These are phyloP conservation scores for Argyra leucocephala DNA, from an alignment of 2,888 invertebrate species.

Conservation along the genomic window DNA sequence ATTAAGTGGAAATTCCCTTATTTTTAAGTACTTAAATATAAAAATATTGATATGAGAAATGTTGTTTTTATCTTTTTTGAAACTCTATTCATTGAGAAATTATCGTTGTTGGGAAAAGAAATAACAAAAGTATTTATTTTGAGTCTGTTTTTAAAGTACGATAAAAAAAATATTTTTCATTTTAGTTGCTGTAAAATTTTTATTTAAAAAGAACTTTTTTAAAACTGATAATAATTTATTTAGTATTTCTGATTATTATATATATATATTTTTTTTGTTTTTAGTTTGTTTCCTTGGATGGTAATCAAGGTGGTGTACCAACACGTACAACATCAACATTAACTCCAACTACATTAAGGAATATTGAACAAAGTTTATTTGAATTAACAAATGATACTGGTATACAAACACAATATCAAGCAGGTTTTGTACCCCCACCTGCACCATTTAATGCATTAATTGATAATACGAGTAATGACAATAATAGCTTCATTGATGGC, in stretches of 20 bases:
- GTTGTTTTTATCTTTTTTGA: no score
- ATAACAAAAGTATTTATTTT: no score
- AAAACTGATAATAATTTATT: neutral
- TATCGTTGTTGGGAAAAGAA: no score
- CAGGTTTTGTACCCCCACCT: constrained; percentile 84
- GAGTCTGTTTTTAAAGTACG: no score
- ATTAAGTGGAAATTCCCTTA: no score
- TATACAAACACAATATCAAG: constrained; percentile 70
- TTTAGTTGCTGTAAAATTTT: no score
- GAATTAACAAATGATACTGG: constrained; percentile 71
- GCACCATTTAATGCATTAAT: constrained; percentile 41
- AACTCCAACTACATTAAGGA: constrained; percentile 85
- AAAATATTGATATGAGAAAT: no score
- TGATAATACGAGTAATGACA: constrained; percentile 24
- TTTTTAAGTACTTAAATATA: no score
- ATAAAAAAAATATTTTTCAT: no score
- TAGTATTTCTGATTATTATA: neutral
- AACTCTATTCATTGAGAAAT: no score
- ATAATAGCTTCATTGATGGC: constrained; percentile 35
- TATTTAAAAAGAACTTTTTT: no score
- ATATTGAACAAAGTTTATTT: constrained; percentile 84
- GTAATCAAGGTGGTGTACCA: constrained; percentile 79
- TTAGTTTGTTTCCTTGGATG: constrained; percentile 75
- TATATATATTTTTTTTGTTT: constrained; percentile 38
- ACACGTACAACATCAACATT: constrained; percentile 88